Percentiles rank a stretch among this genome's conserved stretches.
phyloP scores from a whole-genome alignment of 2,888 invertebrate genomes.

The Machimus rusticus region DNA sequence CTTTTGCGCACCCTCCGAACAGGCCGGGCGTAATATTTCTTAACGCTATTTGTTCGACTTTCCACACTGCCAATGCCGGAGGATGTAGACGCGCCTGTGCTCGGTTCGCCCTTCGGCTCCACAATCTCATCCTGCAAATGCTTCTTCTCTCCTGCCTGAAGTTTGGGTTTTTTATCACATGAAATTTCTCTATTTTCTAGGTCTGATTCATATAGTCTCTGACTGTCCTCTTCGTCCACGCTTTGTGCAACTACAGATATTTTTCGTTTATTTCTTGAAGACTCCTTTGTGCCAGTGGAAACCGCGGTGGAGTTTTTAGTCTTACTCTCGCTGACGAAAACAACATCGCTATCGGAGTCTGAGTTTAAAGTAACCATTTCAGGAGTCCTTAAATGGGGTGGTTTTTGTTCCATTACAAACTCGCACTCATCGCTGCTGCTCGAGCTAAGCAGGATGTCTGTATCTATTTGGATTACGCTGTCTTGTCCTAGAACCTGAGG shows the following conservation, averaged over 20 bases:
- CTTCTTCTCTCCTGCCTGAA: conserved; percentile 1
- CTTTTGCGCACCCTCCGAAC: conserved; percentile 31
- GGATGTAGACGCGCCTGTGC: conserved; percentile 47
- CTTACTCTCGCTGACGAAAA: conserved; percentile 54
- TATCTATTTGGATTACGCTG: conserved; percentile 43
- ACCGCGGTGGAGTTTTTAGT: neutral
- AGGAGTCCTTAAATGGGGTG: conserved; percentile 62
- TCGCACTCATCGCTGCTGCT: conserved; percentile 60
- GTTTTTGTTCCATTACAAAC: conserved; percentile 61
- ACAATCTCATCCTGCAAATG: neutral
- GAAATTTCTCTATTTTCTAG: neutral
- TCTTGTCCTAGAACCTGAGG: conserved; percentile 43
- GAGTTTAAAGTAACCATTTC: conserved; percentile 61
- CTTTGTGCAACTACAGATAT: neutral
- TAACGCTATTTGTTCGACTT: conserved; percentile 22
- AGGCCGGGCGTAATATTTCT: conserved; percentile 45
- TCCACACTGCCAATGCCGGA: conserved; percentile 37
- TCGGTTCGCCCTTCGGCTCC: conserved; percentile 38
- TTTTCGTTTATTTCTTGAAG: conserved; percentile 26
- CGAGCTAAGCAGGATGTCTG: conserved; percentile 52
- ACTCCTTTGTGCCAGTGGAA: neutral
- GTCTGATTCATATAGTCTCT: conserved; percentile 13
- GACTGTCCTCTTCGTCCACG: neutral
- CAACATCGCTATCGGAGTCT: conserved; percentile 61
- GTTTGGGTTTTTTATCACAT: neutral